A percentile compares a stretch with the other conserved stretches of the same genome.
phyloP scores from a whole-genome alignment of 2,888 invertebrate genomes.

The Parnassius mnemosyne region DNA sequence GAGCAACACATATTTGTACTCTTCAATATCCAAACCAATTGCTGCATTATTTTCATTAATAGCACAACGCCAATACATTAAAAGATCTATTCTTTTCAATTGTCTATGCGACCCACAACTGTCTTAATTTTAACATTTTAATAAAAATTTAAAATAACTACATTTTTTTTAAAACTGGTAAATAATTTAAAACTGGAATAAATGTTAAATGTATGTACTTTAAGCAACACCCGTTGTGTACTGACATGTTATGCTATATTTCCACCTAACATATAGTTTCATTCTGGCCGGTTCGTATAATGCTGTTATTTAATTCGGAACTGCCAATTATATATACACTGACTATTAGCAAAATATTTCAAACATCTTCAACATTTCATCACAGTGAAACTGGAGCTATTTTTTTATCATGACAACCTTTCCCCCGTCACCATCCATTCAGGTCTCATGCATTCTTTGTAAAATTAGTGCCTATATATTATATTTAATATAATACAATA shows the following conservation, averaged over 20 bases:
- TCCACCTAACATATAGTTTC: slow-evolving; percentile 31
- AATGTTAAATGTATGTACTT: slow-evolving; percentile 21
- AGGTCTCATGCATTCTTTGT: slow-evolving; percentile 53
- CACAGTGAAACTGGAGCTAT: slow-evolving; percentile 62
- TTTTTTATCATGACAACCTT: slow-evolving; percentile 58
- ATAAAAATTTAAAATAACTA: slow-evolving; percentile 18
- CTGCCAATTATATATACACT: slow-evolving; percentile 48
- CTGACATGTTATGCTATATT: slow-evolving; percentile 55
- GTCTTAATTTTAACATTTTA: slow-evolving; percentile 8
- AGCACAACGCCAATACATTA: slow-evolving; percentile 52
- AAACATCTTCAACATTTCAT: slow-evolving; percentile 62
- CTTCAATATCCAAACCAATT: slow-evolving; percentile 49
- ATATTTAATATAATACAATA: slow-evolving; percentile 67
- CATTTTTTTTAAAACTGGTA: slow-evolving; percentile 3
- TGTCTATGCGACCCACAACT: slow-evolving; percentile 56
- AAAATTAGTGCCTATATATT: slow-evolving; percentile 53
- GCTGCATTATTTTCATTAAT: slow-evolving; percentile 40
- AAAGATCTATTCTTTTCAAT: slow-evolving; percentile 55
- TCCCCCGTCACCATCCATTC: slow-evolving; percentile 66
- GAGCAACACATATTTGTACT: slow-evolving; percentile 77
- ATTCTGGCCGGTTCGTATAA: slow-evolving; percentile 23
- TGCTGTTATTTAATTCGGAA: slow-evolving; percentile 14
- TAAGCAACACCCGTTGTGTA: slow-evolving; percentile 37
- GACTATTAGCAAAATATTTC: slow-evolving; percentile 49
- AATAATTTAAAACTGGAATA: slow-evolving; percentile 4